Conservation (phyloP, 2,888 invertebrate genomes). For the Piscicola geometra region DNA sequence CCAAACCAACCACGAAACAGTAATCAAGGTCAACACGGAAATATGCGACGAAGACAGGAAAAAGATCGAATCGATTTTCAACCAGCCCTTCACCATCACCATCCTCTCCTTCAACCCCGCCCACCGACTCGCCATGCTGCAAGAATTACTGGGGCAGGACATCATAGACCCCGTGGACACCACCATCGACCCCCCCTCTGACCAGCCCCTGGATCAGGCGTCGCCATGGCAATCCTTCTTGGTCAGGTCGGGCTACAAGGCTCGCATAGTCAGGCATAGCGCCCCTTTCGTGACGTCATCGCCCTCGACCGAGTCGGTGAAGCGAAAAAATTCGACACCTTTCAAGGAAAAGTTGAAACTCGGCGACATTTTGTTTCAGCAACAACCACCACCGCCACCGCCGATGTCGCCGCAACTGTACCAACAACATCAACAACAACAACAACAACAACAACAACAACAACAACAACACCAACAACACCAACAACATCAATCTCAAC, state of each 20-base stretch:
- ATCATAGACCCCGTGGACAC: too few relatives aligned
- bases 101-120: conserved; percentile 7
- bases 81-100: conserved; percentile 5
- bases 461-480: neutral
- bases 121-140: neutral
- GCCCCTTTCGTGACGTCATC: neutral
- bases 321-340: neutral
- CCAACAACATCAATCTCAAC: neutral
- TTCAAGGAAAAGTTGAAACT: neutral
- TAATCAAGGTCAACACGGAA: conserved; percentile 39
- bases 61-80: neutral
- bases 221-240: neutral
- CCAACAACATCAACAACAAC: neutral
- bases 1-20: too few relatives aligned
- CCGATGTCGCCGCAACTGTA: neutral
- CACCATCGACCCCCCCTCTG: conserved; percentile 9
- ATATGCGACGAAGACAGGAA: conserved; percentile 8
- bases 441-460: neutral
- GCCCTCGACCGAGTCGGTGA: neutral
- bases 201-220: neutral
- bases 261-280: neutral
- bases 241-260: neutral
- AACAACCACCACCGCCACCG: neutral
- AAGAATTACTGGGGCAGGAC: conserved; percentile 12
- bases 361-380: neutral